A percentile compares a stretch with the other conserved stretches of the same genome.
phyloP scores from a whole-genome alignment of 2,797 vertebrate genomes.

The Phoebastria nigripes region DNA sequence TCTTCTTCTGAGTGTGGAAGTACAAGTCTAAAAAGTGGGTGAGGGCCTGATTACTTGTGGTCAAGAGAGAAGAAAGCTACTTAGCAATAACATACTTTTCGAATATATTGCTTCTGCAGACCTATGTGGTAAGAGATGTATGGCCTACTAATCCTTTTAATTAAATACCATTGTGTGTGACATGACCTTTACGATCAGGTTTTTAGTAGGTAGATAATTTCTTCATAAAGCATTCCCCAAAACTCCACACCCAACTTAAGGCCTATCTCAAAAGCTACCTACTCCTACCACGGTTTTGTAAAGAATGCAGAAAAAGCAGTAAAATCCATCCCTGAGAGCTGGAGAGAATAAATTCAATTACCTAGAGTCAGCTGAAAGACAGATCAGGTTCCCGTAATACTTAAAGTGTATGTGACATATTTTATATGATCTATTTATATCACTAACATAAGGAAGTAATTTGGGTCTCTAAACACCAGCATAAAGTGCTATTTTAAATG shows the following conservation, averaged over 20 bases:
- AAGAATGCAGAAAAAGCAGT: neutral
- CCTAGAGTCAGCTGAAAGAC: neutral
- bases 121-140: neutral
- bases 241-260: neutral
- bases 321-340: neutral
- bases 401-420: neutral
- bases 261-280: neutral
- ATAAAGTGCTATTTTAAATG: neutral
- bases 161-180: neutral
- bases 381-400: neutral
- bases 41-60: neutral
- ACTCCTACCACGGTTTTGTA: neutral
- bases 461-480: neutral
- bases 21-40: neutral
- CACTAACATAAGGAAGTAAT: neutral
- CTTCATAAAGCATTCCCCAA: neutral
- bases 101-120: neutral
- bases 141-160: neutral
- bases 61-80: neutral
- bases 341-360: neutral
- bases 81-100: neutral
- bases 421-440: neutral
- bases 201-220: neutral
- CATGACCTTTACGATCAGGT: neutral
- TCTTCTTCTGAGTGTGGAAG: neutral